Evolutionary conservation across 1,140 invertebrate species (phyloP).

Genomic region (Neodiprion pinetum): DNA sequence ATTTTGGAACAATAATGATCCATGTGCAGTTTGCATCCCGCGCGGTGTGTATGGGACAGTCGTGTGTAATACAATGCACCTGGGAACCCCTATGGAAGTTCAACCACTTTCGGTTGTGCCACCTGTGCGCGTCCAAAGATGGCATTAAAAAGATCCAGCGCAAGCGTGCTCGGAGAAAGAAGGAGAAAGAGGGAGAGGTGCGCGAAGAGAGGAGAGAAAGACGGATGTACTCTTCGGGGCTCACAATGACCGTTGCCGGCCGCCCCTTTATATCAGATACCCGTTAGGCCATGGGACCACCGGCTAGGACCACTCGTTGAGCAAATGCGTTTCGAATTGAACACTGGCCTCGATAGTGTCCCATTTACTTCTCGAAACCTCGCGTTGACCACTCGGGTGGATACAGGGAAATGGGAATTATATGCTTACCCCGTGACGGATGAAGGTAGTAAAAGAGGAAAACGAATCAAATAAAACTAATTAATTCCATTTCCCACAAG

Average conservation of each 20-base stretch:
- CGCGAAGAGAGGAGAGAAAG: slow-evolving; percentile 17
- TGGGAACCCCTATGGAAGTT: slow-evolving; percentile 14
- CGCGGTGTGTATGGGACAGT: not conserved
- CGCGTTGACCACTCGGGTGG: not conserved
- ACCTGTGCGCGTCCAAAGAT: slow-evolving; percentile 51
- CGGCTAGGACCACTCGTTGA: slow-evolving; percentile 38
- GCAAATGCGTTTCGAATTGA: slow-evolving; percentile 53
- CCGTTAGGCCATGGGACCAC: slow-evolving; percentile 45
- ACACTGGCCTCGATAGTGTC: slow-evolving; percentile 26
- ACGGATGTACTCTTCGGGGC: slow-evolving; percentile 9
- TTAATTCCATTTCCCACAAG: no score
- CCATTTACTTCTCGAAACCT: not conserved
- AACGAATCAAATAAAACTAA: not conserved
- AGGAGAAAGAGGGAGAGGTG: slow-evolving; percentile 21
- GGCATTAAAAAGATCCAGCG: slow-evolving; percentile 47
- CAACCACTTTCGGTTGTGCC: slow-evolving; percentile 42
- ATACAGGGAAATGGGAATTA: not conserved
- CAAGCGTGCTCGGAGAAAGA: slow-evolving; percentile 32
- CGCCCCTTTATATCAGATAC: slow-evolving; percentile 38
- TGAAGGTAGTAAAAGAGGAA: not conserved
- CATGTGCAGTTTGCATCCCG: slow-evolving; percentile 12
- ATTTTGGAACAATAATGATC: slow-evolving; percentile 37
- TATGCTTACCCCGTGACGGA: not conserved
- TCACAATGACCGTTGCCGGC: slow-evolving; percentile 49
- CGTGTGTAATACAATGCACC: slow-evolving; percentile 33